phyloP scores from a whole-genome alignment of 2,113 vertebrate genomes.

The Entosphenus tridentatus region DNA sequence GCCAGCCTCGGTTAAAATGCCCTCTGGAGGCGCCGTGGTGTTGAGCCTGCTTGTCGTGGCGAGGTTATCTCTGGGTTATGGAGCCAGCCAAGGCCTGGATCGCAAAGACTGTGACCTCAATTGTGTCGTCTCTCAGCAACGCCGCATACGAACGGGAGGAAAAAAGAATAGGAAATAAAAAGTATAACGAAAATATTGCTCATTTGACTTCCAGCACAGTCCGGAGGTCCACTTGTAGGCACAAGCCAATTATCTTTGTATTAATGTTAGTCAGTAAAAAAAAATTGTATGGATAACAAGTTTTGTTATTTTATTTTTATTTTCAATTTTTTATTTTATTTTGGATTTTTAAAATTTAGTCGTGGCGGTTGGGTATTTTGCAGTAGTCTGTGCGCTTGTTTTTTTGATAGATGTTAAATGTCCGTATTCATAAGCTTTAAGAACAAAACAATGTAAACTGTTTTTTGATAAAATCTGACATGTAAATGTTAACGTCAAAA shows the following conservation, averaged over 20 bases:
- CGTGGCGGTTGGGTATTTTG: conserved; percentile 4
- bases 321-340: not conserved
- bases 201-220: too few relatives aligned
- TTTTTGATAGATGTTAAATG: not conserved
- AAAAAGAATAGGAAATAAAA: not conserved
- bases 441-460: conserved; percentile 5
- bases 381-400: conserved; percentile 4
- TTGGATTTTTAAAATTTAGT: conserved; percentile 3
- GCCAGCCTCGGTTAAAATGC: too few relatives aligned
- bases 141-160: not conserved
- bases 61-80: not conserved
- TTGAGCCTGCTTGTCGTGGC: not conserved
- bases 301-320: not conserved
- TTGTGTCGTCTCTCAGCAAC: not conserved
- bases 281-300: conserved; percentile 2
- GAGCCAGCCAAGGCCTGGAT: not conserved
- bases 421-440: conserved; percentile 6
- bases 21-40: too few relatives aligned
- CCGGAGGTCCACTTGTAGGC: not conserved
- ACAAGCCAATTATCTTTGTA: conserved; percentile 5
- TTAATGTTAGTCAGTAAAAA: not conserved
- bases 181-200: not conserved
- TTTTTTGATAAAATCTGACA: conserved; percentile 1
- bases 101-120: not conserved
- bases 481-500: not conserved